These are phyloP conservation scores for Chunga burmeisteri DNA, from an alignment of 2,113 vertebrate genomes.

Conservation along the genomic window DNA sequence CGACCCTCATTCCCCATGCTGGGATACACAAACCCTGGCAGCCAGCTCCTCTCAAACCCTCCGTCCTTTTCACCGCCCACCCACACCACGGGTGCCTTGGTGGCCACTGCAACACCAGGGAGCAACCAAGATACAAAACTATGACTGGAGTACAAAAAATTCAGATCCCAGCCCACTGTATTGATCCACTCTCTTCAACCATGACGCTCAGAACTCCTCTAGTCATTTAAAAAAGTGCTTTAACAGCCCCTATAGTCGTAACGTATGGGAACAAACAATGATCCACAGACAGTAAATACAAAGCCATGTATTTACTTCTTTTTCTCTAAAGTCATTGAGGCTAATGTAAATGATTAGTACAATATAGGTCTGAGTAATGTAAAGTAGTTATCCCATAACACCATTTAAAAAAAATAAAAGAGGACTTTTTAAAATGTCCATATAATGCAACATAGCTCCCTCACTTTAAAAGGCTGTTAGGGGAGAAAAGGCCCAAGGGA, in stretches of 20 bases:
- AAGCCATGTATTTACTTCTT: not conserved
- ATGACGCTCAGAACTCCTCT: not conserved
- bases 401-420: not conserved
- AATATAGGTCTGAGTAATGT: not conserved
- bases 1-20: not conserved
- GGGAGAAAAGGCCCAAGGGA: not conserved
- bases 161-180: not conserved
- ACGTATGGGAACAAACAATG: not conserved
- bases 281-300: not conserved
- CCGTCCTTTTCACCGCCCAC: not conserved
- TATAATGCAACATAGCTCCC: not conserved
- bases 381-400: not conserved
- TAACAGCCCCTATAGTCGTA: not conserved
- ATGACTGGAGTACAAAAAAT: fast-evolving
- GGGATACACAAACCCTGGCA: fast-evolving
- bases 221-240: not conserved
- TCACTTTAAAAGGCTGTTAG: not conserved
- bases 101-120: not conserved
- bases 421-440: not conserved
- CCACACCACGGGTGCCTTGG: fast-evolving
- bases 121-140: not conserved
- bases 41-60: not conserved
- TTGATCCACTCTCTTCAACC: not conserved
- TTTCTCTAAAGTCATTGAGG: not conserved
- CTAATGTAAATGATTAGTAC: not conserved